A percentile compares a stretch with the other conserved stretches of the same genome.
Evolutionary conservation across 2,113 vertebrate species (phyloP).

Genomic region (Vicugna pacos): DNA sequence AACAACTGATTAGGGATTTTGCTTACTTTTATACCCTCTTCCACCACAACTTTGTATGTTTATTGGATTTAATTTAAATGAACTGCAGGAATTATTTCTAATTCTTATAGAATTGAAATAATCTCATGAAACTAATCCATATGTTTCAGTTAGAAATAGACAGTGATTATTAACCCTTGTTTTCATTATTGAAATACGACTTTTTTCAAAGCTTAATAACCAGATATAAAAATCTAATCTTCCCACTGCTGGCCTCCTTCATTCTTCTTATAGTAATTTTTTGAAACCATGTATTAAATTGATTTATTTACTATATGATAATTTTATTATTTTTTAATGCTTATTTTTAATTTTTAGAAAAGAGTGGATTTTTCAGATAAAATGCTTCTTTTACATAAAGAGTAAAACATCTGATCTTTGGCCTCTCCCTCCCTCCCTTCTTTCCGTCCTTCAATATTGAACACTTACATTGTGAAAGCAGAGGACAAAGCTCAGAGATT

Average conservation of each 20-base stretch:
- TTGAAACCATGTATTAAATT: not conserved
- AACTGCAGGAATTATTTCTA: not conserved
- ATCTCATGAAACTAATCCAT: not conserved
- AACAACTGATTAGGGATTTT: not conserved
- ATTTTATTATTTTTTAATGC: not conserved
- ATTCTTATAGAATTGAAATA: not conserved
- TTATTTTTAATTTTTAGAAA: conserved; percentile 32
- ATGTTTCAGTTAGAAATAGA: not conserved
- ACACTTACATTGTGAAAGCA: not conserved
- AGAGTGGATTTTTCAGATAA: not conserved
- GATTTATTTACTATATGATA: not conserved
- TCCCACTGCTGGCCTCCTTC: not conserved
- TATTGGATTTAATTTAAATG: conserved; percentile 15
- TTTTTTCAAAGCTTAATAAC: not conserved
- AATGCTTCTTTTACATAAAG: not conserved
- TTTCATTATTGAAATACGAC: not conserved
- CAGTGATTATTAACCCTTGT: not conserved
- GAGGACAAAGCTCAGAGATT: not conserved
- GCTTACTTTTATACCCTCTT: not conserved
- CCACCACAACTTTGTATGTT: not conserved
- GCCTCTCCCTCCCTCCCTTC: accelerated
- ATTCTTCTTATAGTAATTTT: not conserved
- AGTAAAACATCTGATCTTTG: not conserved
- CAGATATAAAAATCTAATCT: not conserved
- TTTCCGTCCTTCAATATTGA: not conserved